Evolutionary conservation across 2,888 invertebrate species (phyloP).

Genomic region (Mayetiola destructor): DNA sequence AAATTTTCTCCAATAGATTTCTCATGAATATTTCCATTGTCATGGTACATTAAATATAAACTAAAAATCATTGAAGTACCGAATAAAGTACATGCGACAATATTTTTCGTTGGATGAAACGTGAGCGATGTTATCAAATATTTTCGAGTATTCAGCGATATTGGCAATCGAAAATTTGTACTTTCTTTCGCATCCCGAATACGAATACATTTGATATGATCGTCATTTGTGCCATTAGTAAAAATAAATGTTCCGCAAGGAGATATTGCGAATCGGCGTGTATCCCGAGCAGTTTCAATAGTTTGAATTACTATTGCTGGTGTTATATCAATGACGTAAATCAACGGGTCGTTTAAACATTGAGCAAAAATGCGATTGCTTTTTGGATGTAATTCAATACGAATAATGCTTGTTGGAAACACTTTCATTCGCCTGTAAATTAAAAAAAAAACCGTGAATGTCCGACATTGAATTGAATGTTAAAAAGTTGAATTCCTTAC

Average conservation of each 20-base stretch:
- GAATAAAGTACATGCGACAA: neutral
- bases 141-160: neutral
- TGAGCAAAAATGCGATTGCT: neutral
- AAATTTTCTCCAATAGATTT: neutral
- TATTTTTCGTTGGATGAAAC: neutral
- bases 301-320: neutral
- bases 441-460: neutral
- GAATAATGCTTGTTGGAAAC: neutral
- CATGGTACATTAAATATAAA: neutral
- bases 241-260: slow-evolving; percentile 15
- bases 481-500: neutral
- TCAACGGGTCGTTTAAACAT: neutral
- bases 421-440: neutral
- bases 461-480: neutral
- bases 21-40: neutral
- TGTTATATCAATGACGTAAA: neutral
- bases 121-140: neutral
- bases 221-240: neutral
- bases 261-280: neutral
- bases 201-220: neutral
- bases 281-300: neutral
- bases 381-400: neutral
- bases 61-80: neutral
- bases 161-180: neutral
- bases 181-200: neutral